phyloP scores from a whole-genome alignment of 2,113 vertebrate genomes.

The Malurus melanocephalus region DNA sequence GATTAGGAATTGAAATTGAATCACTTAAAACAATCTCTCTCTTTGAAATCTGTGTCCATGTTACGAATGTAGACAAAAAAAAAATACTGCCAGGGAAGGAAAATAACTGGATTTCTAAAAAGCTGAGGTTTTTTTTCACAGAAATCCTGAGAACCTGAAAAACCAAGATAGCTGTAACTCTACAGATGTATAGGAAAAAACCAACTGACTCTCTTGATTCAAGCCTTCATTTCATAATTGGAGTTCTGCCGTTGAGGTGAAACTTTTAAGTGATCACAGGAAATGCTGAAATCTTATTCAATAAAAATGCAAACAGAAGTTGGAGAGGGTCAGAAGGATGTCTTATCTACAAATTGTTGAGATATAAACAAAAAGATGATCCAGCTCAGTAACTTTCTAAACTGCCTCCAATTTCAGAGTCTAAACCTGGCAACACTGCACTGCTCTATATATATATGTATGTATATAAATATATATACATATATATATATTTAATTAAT shows the following conservation, averaged over 20 bases:
- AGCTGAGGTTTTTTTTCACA: not conserved
- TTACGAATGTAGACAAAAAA: not conserved
- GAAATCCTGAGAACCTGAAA: not conserved
- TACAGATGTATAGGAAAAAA: not conserved
- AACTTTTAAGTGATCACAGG: not conserved
- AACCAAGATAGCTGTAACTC: not conserved
- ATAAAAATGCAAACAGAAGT: not conserved
- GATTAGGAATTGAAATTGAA: not conserved
- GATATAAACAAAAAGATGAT: not conserved
- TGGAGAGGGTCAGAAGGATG: not conserved
- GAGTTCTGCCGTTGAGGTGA: not conserved
- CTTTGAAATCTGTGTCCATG: not conserved
- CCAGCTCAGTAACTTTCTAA: not conserved
- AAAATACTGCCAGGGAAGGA: not conserved
- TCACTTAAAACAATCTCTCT: accelerated
- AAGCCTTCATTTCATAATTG: not conserved
- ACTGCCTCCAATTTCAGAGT: not conserved
- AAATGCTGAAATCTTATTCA: not conserved
- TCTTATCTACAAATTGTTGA: not conserved
- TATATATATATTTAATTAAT: not conserved
- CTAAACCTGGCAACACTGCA: not conserved
- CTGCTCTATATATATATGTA: not conserved
- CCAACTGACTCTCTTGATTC: not conserved
- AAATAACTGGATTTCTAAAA: not conserved
- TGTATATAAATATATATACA: not conserved